Evolutionary conservation across 2,113 vertebrate species (phyloP).

Genomic region (Sinocyclocheilus anshuiensis): DNA sequence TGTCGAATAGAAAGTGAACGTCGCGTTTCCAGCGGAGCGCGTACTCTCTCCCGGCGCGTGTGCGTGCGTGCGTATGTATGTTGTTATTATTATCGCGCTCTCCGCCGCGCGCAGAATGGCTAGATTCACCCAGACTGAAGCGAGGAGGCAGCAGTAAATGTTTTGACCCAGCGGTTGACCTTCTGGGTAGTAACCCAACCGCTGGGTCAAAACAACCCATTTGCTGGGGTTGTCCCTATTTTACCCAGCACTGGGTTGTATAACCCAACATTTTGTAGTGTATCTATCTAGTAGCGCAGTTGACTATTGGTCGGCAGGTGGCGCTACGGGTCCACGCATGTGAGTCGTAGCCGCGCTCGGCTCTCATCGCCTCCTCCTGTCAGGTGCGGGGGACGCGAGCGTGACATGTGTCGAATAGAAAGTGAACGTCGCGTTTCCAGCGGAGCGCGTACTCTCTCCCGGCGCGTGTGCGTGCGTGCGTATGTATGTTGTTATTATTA

Average conservation of each 20-base stretch:
- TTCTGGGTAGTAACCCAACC: too few species aligned
- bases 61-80: conserved; percentile 55
- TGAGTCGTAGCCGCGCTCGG: not conserved
- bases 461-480: conserved; percentile 37
- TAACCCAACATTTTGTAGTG: too few species aligned
- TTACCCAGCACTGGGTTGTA: too few species aligned
- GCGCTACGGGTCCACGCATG: not conserved
- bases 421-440: conserved; percentile 40
- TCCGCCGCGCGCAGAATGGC: conserved; percentile 77
- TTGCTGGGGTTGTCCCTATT: too few species aligned
- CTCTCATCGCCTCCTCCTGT: not conserved
- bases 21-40: conserved; percentile 42
- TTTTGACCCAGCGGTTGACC: too few species aligned
- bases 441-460: conserved; percentile 35
- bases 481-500: conserved; percentile 67
- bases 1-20: conserved; percentile 44
- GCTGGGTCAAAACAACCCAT: too few species aligned
- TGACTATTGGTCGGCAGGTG: conserved; percentile 25
- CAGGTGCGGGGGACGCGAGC: conserved; percentile 22
- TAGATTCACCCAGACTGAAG: conserved; percentile 81
- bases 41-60: conserved; percentile 26
- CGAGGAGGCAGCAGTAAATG: conserved; percentile 74
- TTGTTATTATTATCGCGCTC: conserved; percentile 68
- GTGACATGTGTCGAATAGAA: conserved; percentile 47
- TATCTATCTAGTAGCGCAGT: not conserved